Conservation (phyloP, 2,888 invertebrate genomes). For the Epistrophella euchroma region DNA sequence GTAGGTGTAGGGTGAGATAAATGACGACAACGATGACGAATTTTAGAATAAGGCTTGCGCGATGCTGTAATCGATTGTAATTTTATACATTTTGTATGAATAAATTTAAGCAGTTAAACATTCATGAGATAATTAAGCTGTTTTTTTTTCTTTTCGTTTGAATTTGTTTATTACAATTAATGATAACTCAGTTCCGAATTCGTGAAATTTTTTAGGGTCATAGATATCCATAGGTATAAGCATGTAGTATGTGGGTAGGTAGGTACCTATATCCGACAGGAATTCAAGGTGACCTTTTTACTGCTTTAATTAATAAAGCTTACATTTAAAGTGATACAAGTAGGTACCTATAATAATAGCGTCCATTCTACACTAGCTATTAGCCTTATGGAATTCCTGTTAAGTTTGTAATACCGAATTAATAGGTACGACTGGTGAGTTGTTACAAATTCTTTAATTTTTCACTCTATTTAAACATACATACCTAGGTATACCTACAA, state of each 20-base stretch:
- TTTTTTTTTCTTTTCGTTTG: neutral
- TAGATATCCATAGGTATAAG: no score
- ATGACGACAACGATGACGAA: conserved; percentile 27
- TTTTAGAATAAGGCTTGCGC: neutral
- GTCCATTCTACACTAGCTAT: no score
- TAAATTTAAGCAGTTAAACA: conserved; percentile 5
- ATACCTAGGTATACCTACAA: no score
- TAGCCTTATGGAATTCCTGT: no score
- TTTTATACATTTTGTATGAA: neutral
- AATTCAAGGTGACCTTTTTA: neutral
- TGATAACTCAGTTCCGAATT: neutral
- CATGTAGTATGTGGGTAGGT: no score
- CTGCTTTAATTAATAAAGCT: no score
- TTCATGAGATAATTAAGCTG: conserved; percentile 4
- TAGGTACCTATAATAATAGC: neutral
- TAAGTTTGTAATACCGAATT: no score
- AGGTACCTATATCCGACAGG: no score
- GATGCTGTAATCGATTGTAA: conserved; percentile 20
- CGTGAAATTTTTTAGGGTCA: neutral
- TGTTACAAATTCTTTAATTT: no score
- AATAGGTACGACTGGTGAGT: no score
- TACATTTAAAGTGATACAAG: neutral
- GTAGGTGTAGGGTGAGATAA: neutral
- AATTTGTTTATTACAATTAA: neutral
- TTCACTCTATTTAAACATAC: no score